phyloP scores from a whole-genome alignment of 2,888 invertebrate genomes.

The Macrosiphum euphorbiae region DNA sequence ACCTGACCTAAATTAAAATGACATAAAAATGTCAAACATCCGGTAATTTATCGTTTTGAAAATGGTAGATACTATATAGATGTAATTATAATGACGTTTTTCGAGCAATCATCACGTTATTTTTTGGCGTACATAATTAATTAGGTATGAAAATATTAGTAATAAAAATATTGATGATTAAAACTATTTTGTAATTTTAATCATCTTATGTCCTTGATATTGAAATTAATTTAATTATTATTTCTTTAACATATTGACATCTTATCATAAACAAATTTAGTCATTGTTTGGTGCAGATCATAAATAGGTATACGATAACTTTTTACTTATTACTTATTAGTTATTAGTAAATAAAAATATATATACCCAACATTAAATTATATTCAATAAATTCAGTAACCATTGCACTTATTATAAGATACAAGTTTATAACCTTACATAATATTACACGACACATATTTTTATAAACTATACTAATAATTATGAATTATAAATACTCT shows the following conservation, averaged over 20 bases:
- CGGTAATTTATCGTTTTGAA: background rate
- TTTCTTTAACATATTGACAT: background rate
- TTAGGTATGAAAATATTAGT: conserved; percentile 5
- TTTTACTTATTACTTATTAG: background rate
- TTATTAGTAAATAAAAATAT: background rate
- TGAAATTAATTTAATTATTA: background rate
- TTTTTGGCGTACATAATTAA: background rate
- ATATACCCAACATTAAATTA: background rate
- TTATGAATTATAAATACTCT: background rate
- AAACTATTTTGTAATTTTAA: conserved; percentile 15
- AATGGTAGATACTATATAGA: background rate
- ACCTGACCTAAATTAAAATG: conserved; percentile 27
- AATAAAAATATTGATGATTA: background rate
- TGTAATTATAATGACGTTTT: background rate
- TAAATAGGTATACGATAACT: background rate
- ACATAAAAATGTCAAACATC: conserved; percentile 33
- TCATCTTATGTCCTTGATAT: background rate
- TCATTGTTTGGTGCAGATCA: background rate
- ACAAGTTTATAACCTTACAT: background rate
- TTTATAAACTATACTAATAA: background rate
- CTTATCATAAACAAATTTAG: background rate
- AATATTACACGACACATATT: background rate
- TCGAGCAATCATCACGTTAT: background rate
- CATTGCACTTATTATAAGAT: background rate
- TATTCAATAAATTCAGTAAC: background rate